phyloP scores from a whole-genome alignment of 2,888 invertebrate species.

The Nomada fucata region DNA sequence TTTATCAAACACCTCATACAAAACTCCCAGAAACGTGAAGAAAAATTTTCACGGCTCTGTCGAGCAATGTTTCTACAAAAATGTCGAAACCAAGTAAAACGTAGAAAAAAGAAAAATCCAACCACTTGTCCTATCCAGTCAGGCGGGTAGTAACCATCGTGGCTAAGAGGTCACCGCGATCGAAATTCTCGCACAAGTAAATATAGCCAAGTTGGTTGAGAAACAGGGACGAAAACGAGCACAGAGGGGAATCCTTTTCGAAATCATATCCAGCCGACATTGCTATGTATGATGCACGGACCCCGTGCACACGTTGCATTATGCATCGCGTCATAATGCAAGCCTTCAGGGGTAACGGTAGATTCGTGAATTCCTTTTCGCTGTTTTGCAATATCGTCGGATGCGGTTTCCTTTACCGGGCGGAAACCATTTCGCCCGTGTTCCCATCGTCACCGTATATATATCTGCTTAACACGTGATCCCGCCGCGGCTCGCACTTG shows the following conservation, averaged over 20 bases:
- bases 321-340: slow-evolving; percentile 72
- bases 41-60: neutral
- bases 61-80: neutral
- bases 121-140: neutral
- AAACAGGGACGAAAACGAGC: slow-evolving; percentile 24
- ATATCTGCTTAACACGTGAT: slow-evolving; percentile 65
- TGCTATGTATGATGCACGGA: slow-evolving; percentile 71
- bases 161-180: slow-evolving; percentile 12
- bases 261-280: slow-evolving; percentile 66
- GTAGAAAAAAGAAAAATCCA: neutral
- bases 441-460: slow-evolving; percentile 18
- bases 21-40: neutral
- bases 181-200: neutral
- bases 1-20: neutral
- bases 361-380: slow-evolving; percentile 70
- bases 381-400: slow-evolving; percentile 67
- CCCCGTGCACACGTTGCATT: slow-evolving; percentile 68
- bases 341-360: slow-evolving; percentile 63
- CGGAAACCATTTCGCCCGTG: slow-evolving; percentile 41
- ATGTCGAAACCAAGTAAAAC: neutral
- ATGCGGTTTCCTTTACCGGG: slow-evolving; percentile 49
- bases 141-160: slow-evolving; percentile 5
- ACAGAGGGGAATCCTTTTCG: slow-evolving; percentile 65
- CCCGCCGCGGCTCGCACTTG: slow-evolving; percentile 46
- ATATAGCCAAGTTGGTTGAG: slow-evolving; percentile 20